Evolutionary conservation across 2,113 vertebrate species (phyloP).

Genomic region (Cepphus grylle): DNA sequence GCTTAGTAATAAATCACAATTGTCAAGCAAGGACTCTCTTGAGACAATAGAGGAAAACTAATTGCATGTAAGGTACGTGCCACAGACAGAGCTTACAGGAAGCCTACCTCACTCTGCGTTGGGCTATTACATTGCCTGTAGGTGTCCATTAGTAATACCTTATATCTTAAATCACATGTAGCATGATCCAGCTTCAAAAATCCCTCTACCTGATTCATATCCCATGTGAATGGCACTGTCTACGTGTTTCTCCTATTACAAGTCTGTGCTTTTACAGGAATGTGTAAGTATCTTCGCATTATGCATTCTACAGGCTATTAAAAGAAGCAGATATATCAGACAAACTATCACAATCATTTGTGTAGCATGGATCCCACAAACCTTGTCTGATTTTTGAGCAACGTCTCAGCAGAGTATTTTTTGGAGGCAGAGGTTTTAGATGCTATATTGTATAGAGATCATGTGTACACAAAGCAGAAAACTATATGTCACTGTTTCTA

Average conservation of each 20-base stretch:
- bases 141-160: rapidly evolving
- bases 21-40: neutral
- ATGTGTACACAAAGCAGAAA: neutral
- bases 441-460: neutral
- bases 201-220: neutral
- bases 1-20: neutral
- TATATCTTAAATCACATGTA: neutral
- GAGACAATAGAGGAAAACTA: neutral
- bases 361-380: neutral
- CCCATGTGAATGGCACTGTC: neutral
- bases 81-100: neutral
- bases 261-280: neutral
- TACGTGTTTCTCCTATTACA: neutral
- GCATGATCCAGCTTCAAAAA: neutral
- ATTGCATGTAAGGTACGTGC: neutral
- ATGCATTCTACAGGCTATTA: neutral
- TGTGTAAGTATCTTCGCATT: neutral
- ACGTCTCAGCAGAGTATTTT: neutral
- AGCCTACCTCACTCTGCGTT: neutral
- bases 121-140: neutral
- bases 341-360: neutral
- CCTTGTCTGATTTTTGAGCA: neutral
- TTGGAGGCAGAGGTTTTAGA: neutral
- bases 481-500: neutral
- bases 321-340: neutral